Base-by-base conservation (phyloP, 2,888 invertebrate genomes). In the Diaperis boleti region DNA sequence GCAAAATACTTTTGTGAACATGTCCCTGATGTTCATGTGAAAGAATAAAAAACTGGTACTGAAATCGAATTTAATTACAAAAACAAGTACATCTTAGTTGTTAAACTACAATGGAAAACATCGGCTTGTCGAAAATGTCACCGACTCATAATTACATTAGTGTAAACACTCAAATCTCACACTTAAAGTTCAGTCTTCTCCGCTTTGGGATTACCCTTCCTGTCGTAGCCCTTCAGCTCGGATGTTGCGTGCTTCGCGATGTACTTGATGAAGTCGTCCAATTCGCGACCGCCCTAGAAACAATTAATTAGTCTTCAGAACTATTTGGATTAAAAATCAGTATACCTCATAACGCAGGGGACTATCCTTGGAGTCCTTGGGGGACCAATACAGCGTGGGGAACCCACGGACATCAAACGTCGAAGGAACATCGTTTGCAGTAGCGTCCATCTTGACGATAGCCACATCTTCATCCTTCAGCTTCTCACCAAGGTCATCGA, bases 401-500 rank as follows among this genome's bases (percentile, higher is more conserved):
- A 98, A 99, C 6, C 99, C 99, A 62, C 90, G 88, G 6, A 99
- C 99, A 76, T 97, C 94, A 82, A 88, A 99, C 5, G 86, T 83
- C 68, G 90, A 85, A 68, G 98, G 96, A 74, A 98, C 98, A 85
- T 99, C 99, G 81, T 99, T 99, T 69, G 95, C 95, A 7, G 98
- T 98, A 8, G 98, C 98, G 82, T 99, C 99, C 85, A 99, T 94
- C 82, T 99, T 99, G 1, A 97, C 94, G 74, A 99, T 95, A 67
- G 89, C 90, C 1, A 99, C 89, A 20, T 92, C 88, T 83, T 98
- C 98, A 70, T 89, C 85, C 13, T 60, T 60, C 33, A 89, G 89
- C 84, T 93, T 94, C 61, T 91, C 89, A 31, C 94, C 99, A 22
- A 99, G 85, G 82, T 99, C 97, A 62, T 98, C 97, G 82, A 88